Base-by-base conservation (phyloP, 2,888 invertebrate species). In the Serripes groenlandicus region DNA sequence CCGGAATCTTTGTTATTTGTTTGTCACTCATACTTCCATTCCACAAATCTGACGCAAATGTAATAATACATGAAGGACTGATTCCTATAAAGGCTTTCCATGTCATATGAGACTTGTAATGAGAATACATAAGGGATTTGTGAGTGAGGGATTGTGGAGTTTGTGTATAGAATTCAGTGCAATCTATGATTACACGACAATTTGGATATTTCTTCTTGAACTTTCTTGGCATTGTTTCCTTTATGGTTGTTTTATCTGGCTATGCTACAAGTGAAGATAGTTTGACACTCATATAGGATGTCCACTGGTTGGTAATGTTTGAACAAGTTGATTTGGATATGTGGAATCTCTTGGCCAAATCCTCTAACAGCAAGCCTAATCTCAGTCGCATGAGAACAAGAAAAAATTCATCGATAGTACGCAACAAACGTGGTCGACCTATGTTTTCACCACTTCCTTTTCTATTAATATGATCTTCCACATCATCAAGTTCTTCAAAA, bases 111-210 rank as follows among this genome's bases (percentile, higher is more conserved):
- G 74, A 68, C 32, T 87, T 88, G 58, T 86, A 86, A 32, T 70
- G 15, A 23, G 79, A 79, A 52, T 74, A 87, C 58, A 82, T 28
- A 34, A 85, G 32, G 15, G 81, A 74, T 42, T 76, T 80, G 5
- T 71, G 54, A 1, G 28, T 18, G 0, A 84, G 42, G 11, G 84
- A 84, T 2, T 74, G 58, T 23, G 86, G 86, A 32, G 72, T 77
- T 37, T 88, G 73, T 42, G 83, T 85, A 30, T 49, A 76, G 21
- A 88, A 26, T 56, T 88, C 87, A 42, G 87, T 88, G 49, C 88
- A 88, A 78, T 88, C 88, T 32, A 87, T 69, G 21, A 87, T 80
- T 1, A 88, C 83, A 21, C 85, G 37, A 23, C 80, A 80, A 15
- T 64, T 73, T 1, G 84, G 80, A 70, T 83, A 86, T 62, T 71